Base-by-base conservation (phyloP, 2,888 invertebrate genomes). In the Drosophila fungiperda region DNA sequence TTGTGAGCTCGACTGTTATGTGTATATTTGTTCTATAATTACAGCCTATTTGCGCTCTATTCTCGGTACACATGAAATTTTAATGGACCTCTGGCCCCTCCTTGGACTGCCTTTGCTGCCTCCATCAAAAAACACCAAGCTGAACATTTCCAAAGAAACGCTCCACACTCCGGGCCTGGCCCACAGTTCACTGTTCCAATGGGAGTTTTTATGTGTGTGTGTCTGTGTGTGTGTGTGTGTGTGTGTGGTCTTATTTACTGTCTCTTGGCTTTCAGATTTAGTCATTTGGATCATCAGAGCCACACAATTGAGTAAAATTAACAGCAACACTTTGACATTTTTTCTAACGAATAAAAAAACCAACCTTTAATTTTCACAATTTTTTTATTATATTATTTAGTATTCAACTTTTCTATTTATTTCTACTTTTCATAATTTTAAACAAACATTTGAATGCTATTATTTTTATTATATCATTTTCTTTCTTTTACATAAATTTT, bases 31-130 rank as follows among this genome's bases (percentile, higher is more conserved):
- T 82, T 82, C 84, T 84, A 83, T 83, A 83, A 83, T 83, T 83
- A 84, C 85, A 80, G 82, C 82, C 84, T 80, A 84, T 84, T 83
- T 84, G 82, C 83, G 83, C 83, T 83, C 81, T 73, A 80, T 83
- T 82, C 83, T 80, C 78, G 64, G 82, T 83, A 82, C 81, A 83
- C 83, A 82, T 80, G 81, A 83, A 83, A 73, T 78, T 82, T 82
- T 83, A 80, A 82, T 82, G 78, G 83, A 74, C 80, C 80, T 69
- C 68, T 69, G 68, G 63, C 73, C 65, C 62, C 36, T 36, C 29
- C 20, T 7, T 17, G 8, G 17, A 32, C 45, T 3, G 23, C 29
- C 29, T 29, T 29, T 6, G 8, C 33, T 36, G 60, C 66, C 59
- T 15, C 49, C 64, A 12, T 38, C 20, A 29, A 3, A 15, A 15